Base-by-base conservation (phyloP, 2,797 vertebrate genomes). In the Acanthurus tractus region DNA sequence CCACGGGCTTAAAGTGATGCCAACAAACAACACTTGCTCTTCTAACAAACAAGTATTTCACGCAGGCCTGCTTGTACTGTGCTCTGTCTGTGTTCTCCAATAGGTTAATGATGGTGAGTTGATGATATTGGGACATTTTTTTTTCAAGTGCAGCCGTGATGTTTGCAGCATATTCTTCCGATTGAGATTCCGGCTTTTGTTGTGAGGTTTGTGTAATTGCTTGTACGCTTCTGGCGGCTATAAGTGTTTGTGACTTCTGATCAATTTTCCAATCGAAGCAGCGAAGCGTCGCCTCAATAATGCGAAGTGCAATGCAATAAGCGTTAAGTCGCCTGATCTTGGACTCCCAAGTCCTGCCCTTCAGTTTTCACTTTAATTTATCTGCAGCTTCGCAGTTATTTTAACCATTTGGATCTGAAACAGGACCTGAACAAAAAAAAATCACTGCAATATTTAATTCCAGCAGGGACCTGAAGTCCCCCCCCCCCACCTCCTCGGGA, bases 181-280 rank as follows among this genome's bases (percentile, higher is more conserved):
- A 9, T 10, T 55, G 4, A 1, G 15, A 23, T 23, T 75, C 18
- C 15, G 23, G 52, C 0, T 68, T 25, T 45, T 14, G 2, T 56
- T 36, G 54, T 4, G 34, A 74, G 52, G 52, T 66, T 22, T 15
- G 34, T 65, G 0, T 67, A 65, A 70, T 49, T 76, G 77, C 38
- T 57, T 62, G 0, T 14, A 15, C 25, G 70, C 67, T 54, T 22
- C 36, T 29, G 65, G 63, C 56, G 34, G 46, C 42, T 25, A 1
- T 5, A 72, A 65, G 54, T 48, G 74, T 76, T 66, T 57, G 59
- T 53, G 75, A 79, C 82, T 89, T 86, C 17, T 76, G 84, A 86
- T 84, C 84, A 72, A 76, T 89, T 82, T 75, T 62, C 84, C 74
- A 48, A 82, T 75, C 9, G 44, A 52, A 53, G 70, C 80, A 36